Evolutionary conservation across 2,113 vertebrate genomes (phyloP).

Genomic region (Tragelaphus strepsiceros): DNA sequence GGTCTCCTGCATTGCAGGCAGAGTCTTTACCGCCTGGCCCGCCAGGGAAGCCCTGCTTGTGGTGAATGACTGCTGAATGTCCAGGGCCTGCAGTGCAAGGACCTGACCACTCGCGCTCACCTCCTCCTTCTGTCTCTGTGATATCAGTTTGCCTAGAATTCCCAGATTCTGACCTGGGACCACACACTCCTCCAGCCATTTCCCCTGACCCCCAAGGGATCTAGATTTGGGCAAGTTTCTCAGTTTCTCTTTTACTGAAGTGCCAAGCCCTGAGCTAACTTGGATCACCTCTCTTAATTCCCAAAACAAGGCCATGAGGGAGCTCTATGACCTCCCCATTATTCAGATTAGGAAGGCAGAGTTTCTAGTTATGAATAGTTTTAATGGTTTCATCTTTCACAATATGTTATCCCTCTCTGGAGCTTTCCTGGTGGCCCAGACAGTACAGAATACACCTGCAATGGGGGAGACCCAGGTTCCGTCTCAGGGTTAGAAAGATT

Average conservation of each 20-base stretch:
- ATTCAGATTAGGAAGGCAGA: background rate
- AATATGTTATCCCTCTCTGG: background rate
- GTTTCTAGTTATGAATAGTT: background rate
- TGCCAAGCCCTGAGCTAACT: background rate
- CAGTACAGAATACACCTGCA: background rate
- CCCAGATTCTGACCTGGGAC: background rate
- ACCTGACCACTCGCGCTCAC: rapidly evolving
- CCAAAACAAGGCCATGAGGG: background rate
- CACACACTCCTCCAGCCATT: background rate
- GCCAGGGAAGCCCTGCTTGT: background rate
- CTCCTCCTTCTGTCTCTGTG: background rate
- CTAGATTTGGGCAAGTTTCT: background rate
- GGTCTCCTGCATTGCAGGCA: background rate
- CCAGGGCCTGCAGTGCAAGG: background rate
- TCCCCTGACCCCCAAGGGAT: background rate
- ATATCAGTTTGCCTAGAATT: background rate
- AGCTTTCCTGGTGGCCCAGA: background rate
- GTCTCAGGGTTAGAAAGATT: background rate
- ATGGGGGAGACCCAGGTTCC: background rate
- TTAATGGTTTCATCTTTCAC: background rate
- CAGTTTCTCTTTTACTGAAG: background rate
- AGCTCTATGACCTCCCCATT: background rate
- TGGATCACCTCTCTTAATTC: background rate
- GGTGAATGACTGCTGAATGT: background rate
- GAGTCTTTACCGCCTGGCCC: background rate